phyloP scores from a whole-genome alignment of 2,888 invertebrate species.

The Drosophila niveifrons region DNA sequence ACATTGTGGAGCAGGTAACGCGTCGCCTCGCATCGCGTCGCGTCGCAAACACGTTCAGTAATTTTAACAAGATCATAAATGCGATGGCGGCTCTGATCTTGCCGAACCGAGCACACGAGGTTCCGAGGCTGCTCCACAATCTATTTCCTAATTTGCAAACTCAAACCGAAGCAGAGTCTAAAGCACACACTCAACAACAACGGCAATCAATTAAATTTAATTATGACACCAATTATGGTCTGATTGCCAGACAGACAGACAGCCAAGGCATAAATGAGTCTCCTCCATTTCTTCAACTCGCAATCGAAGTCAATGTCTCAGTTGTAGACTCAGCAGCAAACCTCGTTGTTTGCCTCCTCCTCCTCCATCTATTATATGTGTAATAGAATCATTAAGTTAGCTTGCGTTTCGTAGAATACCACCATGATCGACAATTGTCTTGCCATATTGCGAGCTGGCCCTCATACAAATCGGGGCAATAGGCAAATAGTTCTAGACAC shows the following conservation, averaged over 20 bases:
- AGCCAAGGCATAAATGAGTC: slow-evolving; percentile 52
- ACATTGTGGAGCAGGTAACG: slow-evolving; percentile 55
- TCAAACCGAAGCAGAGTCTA: slow-evolving; percentile 23
- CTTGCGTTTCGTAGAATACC: slow-evolving; percentile 63
- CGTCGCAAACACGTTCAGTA: slow-evolving; percentile 55
- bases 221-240: slow-evolving; percentile 80
- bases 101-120: slow-evolving; percentile 48
- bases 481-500: slow-evolving; percentile 71
- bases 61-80: slow-evolving; percentile 81
- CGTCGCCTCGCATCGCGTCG: slow-evolving; percentile 12
- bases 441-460: slow-evolving; percentile 16
- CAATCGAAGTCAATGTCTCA: background rate
- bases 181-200: slow-evolving; percentile 15
- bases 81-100: slow-evolving; percentile 66
- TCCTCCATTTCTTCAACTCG: background rate
- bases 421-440: slow-evolving; percentile 46
- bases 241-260: slow-evolving; percentile 61
- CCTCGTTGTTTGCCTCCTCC: background rate
- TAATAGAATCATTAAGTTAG: slow-evolving; percentile 76
- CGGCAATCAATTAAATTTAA: slow-evolving; percentile 79
- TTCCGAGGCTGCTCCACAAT: slow-evolving; percentile 17
- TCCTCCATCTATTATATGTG: slow-evolving; percentile 24
- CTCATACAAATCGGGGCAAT: slow-evolving; percentile 37
- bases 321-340: background rate
- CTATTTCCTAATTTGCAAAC: slow-evolving; percentile 76